These are phyloP conservation scores for Conomelus anceps DNA, from an alignment of 2,888 invertebrate species.

Conservation along the genomic window DNA sequence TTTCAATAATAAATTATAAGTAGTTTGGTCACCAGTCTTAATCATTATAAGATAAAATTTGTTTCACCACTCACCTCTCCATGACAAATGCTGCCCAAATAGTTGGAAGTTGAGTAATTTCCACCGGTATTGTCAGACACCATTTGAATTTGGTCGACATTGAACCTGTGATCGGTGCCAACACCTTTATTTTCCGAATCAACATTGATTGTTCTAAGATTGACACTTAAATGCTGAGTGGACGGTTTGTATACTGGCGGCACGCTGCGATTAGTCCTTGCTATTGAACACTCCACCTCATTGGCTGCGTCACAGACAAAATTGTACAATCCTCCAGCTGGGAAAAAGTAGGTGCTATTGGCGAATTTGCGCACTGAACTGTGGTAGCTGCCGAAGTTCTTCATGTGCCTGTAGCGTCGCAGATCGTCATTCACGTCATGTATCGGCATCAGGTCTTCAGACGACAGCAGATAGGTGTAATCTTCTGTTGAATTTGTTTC, in stretches of 20 bases:
- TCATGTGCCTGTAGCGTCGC: constrained; percentile 23
- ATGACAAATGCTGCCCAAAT: background rate
- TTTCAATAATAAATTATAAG: no score
- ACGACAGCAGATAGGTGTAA: constrained; percentile 29
- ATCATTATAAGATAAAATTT: no score
- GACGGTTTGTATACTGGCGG: constrained; percentile 1
- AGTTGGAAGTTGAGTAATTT: background rate
- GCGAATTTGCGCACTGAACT: constrained; percentile 49
- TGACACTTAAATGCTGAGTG: constrained; percentile 15
- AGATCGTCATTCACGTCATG: constrained; percentile 20
- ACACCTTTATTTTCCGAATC: no score
- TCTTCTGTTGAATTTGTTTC: constrained; percentile 22
- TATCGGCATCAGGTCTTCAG: constrained; percentile 28
- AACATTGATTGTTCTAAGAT: constrained; percentile 20
- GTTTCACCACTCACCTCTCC: background rate
- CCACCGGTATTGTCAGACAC: background rate
- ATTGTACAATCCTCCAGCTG: constrained; percentile 49
- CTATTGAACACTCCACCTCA: constrained; percentile 16
- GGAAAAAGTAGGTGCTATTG: constrained; percentile 53
- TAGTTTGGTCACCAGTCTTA: no score
- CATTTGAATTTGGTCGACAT: background rate
- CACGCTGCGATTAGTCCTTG: constrained; percentile 5
- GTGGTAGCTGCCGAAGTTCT: constrained; percentile 28
- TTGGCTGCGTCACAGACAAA: constrained; percentile 29
- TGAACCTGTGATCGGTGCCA: background rate